Conservation (phyloP, 2,797 vertebrate genomes). For the Trachops cirrhosus region DNA sequence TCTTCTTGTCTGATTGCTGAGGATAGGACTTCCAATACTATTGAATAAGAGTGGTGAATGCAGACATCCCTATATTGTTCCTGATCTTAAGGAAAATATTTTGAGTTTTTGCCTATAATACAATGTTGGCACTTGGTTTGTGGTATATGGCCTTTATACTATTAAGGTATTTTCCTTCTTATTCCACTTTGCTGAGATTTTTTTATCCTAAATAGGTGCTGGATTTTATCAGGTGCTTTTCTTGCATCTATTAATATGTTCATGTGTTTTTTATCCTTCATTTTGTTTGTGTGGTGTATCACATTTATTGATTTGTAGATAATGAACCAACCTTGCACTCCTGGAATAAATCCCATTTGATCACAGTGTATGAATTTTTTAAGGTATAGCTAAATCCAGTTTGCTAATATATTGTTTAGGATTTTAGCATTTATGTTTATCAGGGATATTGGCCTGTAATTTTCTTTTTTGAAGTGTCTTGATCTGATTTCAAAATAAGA, state of each 20-base stretch:
- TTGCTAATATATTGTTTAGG: background rate
- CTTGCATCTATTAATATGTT: background rate
- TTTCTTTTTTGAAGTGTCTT: background rate
- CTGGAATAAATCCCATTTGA: background rate
- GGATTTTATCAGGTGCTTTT: background rate
- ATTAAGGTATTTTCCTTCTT: background rate
- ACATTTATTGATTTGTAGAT: background rate
- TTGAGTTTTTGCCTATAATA: background rate
- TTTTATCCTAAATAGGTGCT: background rate
- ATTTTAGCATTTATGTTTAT: background rate
- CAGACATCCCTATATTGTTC: background rate
- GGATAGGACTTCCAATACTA: no score
- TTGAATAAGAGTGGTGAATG: background rate
- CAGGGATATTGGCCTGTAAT: background rate
- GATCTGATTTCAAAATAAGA: background rate
- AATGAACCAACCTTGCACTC: background rate
- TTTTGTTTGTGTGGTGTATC: background rate
- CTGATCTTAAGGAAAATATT: background rate
- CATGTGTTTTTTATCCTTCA: background rate
- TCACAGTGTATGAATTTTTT: background rate
- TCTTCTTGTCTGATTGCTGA: no score
- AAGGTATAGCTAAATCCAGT: background rate
- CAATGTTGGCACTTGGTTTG: background rate
- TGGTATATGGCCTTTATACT: background rate
- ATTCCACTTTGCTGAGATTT: background rate